Evolutionary conservation across 2,888 invertebrate genomes (phyloP).

Genomic region (Hydrotaea cyrtoneurina): DNA sequence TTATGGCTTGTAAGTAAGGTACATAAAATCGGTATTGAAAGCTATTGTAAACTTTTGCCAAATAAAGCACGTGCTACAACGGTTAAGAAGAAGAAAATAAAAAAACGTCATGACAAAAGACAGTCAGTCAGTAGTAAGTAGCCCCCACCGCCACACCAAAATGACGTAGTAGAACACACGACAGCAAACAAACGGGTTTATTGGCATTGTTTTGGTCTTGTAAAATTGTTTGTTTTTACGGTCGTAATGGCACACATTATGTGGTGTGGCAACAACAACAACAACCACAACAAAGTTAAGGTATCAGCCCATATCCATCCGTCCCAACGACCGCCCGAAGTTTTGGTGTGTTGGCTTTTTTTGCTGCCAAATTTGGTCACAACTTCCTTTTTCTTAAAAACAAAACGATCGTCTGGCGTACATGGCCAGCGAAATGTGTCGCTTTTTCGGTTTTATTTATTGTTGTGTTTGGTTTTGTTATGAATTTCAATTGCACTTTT

Average conservation of each 20-base stretch:
- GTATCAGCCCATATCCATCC: not conserved
- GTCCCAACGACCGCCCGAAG: too few relatives aligned
- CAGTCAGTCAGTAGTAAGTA: not conserved
- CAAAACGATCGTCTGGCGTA: not conserved
- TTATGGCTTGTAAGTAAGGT: not conserved
- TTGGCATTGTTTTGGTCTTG: not conserved
- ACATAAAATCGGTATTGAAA: constrained; percentile 32
- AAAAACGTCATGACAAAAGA: not conserved
- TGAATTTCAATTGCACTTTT: constrained; percentile 52
- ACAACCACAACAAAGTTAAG: not conserved
- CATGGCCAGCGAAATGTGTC: not conserved
- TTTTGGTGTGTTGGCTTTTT: not conserved
- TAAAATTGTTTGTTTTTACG: constrained; percentile 7
- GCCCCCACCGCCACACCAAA: not conserved
- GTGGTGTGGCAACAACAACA: not conserved
- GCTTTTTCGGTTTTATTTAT: constrained; percentile 33
- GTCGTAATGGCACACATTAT: constrained; percentile 3
- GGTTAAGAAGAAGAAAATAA: too few relatives aligned
- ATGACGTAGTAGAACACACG: not conserved
- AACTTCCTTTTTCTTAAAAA: constrained; percentile 58
- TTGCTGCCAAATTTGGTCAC: constrained; percentile 45
- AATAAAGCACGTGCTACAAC: constrained; percentile 61
- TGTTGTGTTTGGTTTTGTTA: constrained; percentile 34
- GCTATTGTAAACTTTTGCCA: constrained; percentile 42
- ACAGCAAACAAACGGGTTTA: not conserved